Conservation (phyloP, 1,140 invertebrate genomes). For the Teleogryllus occipitalis region DNA sequence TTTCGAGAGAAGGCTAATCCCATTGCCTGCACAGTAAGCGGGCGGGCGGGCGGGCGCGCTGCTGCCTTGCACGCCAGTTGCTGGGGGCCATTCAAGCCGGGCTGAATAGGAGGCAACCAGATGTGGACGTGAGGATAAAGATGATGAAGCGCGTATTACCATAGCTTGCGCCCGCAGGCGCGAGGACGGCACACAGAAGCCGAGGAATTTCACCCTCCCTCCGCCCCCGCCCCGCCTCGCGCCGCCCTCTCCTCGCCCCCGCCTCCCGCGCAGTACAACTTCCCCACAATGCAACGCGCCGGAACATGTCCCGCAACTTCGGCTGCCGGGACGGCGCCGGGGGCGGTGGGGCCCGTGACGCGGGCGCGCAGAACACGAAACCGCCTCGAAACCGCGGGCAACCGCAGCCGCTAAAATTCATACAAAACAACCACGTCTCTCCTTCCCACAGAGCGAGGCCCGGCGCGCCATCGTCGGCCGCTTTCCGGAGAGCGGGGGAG, state of each 20-base stretch:
- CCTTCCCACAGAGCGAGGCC: no score
- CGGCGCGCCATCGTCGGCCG: no score
- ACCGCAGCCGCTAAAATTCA: background rate
- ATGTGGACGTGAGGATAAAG: background rate
- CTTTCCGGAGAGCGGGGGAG: no score
- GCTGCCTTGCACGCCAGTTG: background rate
- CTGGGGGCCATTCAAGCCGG: background rate
- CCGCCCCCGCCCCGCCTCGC: no score
- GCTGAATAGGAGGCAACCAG: background rate
- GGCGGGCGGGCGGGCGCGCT: no score
- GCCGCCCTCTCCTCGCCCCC: no score
- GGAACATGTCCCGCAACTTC: background rate
- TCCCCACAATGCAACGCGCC: background rate
- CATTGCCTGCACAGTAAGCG: background rate
- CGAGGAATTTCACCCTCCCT: background rate
- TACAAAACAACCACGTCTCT: background rate
- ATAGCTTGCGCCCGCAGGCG: background rate
- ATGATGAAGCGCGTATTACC: background rate
- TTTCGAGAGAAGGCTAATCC: background rate
- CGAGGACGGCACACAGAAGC: background rate
- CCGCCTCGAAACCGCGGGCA: background rate
- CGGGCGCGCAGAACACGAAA: background rate
- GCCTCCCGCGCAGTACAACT: no score
- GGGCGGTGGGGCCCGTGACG: background rate
- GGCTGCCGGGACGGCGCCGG: no score